Conservation (phyloP, 2,797 vertebrate genomes). For the Lophotriccus pileatus region DNA sequence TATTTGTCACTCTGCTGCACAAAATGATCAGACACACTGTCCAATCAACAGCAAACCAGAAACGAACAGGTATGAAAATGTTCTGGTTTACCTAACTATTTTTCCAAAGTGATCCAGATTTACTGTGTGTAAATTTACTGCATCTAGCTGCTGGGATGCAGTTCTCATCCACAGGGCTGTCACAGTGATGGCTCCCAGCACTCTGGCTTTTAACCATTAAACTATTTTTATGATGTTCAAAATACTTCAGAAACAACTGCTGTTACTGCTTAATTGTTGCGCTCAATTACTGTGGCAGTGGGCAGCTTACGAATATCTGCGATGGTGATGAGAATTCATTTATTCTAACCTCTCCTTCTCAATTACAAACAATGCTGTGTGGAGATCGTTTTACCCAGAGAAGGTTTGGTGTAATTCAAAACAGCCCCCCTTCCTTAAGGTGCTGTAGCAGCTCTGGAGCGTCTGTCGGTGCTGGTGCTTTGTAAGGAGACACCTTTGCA, state of each 20-base stretch:
- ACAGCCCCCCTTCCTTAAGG: not conserved
- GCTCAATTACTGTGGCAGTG: not conserved
- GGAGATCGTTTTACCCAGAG: not conserved
- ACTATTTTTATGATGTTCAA: not conserved
- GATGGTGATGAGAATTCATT: not conserved
- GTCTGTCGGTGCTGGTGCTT: not conserved
- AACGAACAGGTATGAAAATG: not conserved
- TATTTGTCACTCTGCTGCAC: constrained; percentile 26
- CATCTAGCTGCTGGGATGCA: not conserved
- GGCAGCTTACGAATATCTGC: not conserved
- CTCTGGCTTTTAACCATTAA: constrained; percentile 1
- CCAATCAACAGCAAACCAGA: constrained; percentile 21
- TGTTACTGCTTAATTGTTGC: not conserved
- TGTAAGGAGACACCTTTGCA: not conserved
- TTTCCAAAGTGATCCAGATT: not conserved
- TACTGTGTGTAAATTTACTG: constrained; percentile 26
- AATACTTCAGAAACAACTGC: constrained; percentile 29
- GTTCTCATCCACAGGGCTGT: constrained; percentile 16
- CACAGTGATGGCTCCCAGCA: not conserved
- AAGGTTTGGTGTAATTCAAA: not conserved
- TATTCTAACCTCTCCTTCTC: constrained; percentile 8
- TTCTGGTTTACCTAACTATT: constrained; percentile 10
- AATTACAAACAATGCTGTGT: not conserved
- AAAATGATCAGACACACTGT: not conserved
- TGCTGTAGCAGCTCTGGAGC: not conserved